A percentile compares a stretch with the other conserved stretches of the same genome.
Conservation (phyloP, 1,140 invertebrate species). For the Cardiocondyla obscurior region DNA sequence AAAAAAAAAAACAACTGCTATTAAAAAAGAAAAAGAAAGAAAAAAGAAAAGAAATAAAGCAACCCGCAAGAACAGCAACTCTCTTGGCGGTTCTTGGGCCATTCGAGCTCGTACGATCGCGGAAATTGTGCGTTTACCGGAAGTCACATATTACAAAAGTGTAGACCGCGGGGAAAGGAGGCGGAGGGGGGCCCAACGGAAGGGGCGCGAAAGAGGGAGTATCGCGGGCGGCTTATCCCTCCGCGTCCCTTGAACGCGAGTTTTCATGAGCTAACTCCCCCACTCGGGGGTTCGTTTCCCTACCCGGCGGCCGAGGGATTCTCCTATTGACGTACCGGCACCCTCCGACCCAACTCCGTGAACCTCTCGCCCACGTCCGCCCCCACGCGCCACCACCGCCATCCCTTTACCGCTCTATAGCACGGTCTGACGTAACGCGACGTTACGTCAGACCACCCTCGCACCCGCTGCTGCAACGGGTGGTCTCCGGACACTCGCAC, state of each 20-base stretch:
- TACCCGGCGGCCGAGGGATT: slow-evolving; percentile 22
- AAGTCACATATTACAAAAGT: slow-evolving; percentile 19
- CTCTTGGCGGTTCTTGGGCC: not conserved
- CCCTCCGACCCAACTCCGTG: not conserved
- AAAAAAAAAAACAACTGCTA: not conserved
- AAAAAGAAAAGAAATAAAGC: not conserved
- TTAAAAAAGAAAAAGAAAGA: not conserved
- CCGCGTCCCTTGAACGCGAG: slow-evolving; percentile 10
- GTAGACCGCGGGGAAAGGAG: not conserved
- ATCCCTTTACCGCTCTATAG: not conserved
- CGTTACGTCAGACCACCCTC: slow-evolving; percentile 49
- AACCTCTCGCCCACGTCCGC: not conserved
- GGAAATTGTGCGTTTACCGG: slow-evolving; percentile 26
- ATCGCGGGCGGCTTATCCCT: slow-evolving; percentile 15
- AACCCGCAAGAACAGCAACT: not conserved
- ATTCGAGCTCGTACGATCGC: not conserved
- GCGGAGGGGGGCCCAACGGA: not conserved
- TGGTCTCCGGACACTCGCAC: slow-evolving; percentile 21
- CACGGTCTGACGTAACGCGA: slow-evolving; percentile 40
- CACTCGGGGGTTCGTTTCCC: slow-evolving; percentile 26
- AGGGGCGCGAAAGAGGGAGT: not conserved
- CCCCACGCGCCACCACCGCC: slow-evolving; percentile 13
- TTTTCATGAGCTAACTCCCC: slow-evolving; percentile 33
- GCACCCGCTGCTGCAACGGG: slow-evolving; percentile 26
- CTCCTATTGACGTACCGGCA: slow-evolving; percentile 47